Evolutionary conservation across 2,113 vertebrate species (phyloP).

Genomic region (Nycticorax nycticorax): DNA sequence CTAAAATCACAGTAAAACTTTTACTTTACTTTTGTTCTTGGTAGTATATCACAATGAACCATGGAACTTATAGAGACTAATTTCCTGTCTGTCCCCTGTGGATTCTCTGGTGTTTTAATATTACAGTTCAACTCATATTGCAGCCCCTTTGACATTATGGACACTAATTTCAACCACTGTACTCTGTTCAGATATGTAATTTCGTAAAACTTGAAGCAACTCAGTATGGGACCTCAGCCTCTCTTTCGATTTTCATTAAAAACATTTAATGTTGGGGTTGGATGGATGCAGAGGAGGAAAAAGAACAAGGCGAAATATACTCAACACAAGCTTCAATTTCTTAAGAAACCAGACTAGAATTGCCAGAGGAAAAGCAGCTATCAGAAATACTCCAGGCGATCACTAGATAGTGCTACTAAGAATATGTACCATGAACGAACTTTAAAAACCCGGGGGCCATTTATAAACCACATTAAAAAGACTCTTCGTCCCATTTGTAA

Average conservation of each 20-base stretch:
- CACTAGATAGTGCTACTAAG: constrained; percentile 49
- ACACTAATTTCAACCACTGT: not conserved
- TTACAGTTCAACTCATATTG: not conserved
- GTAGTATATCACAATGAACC: not conserved
- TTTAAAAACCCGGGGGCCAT: not conserved
- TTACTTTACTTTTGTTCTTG: not conserved
- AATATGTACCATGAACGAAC: not conserved
- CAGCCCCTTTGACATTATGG: not conserved
- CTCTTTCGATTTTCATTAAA: not conserved
- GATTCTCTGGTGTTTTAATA: not conserved
- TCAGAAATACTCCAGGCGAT: not conserved
- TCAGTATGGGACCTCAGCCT: not conserved
- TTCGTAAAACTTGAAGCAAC: not conserved
- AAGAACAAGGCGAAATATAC: not conserved
- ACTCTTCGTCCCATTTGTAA: not conserved
- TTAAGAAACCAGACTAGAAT: not conserved
- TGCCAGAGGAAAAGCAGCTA: not conserved
- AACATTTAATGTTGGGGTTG: not conserved
- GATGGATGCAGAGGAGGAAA: not conserved
- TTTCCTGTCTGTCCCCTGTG: not conserved
- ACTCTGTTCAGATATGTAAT: not conserved
- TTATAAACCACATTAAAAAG: not conserved
- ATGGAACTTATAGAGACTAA: not conserved
- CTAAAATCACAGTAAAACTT: not conserved
- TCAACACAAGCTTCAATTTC: not conserved